These are phyloP conservation scores for Terebella lapidaria DNA, from an alignment of 2,888 invertebrate species.

Conservation along the genomic window DNA sequence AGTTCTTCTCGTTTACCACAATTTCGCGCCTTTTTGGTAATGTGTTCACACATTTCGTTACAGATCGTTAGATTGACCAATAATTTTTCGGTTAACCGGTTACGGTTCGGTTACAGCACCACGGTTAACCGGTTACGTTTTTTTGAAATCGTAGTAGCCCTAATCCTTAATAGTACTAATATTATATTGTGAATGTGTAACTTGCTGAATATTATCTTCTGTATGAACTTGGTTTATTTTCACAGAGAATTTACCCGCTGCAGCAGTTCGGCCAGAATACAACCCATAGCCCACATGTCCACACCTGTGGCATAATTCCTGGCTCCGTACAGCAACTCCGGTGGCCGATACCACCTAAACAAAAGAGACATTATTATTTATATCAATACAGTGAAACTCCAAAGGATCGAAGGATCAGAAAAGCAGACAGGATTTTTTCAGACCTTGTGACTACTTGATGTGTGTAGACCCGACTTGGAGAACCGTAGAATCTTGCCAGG, in stretches of 20 bases:
- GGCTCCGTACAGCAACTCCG: constrained; percentile 92
- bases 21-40: too few species aligned
- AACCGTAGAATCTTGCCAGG: constrained; percentile 93
- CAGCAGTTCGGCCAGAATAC: constrained; percentile 87
- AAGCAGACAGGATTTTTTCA: background rate
- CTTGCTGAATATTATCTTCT: too few species aligned
- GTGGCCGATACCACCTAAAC: constrained; percentile 64
- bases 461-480: constrained; percentile 90
- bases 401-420: background rate
- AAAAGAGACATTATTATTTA: background rate
- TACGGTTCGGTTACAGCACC: too few species aligned
- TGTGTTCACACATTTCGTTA: too few species aligned
- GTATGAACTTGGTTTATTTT: too few species aligned
- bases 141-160: too few species aligned
- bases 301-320: constrained; percentile 93
- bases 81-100: too few species aligned
- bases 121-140: too few species aligned
- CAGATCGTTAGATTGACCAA: too few species aligned
- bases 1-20: too few species aligned
- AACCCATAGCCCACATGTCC: constrained; percentile 99
- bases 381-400: background rate
- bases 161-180: too few species aligned
- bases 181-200: too few species aligned
- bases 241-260: constrained; percentile 54
- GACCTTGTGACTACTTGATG: constrained; percentile 94